Conservation (phyloP, 2,888 invertebrate genomes). For the Augiades crinisus region DNA sequence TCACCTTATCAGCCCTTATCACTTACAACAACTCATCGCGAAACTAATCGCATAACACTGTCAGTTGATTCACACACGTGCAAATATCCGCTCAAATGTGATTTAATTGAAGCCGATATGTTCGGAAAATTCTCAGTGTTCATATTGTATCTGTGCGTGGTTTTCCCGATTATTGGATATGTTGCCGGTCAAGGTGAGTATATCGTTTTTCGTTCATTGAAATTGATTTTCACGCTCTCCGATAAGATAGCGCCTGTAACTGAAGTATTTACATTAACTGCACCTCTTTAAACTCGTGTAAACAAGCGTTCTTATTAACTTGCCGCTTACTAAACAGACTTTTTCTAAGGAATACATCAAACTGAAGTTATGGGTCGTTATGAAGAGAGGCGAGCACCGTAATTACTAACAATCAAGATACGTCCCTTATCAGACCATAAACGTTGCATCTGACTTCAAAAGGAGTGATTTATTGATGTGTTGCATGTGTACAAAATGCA, state of each 20-base stretch:
- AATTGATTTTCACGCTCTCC: constrained; percentile 30
- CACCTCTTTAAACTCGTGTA: neutral
- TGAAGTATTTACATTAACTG: neutral
- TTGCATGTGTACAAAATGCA: constrained; percentile 35
- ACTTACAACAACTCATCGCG: constrained; percentile 61
- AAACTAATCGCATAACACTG: constrained; percentile 56
- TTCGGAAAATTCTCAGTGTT: constrained; percentile 45
- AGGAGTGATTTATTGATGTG: constrained; percentile 59
- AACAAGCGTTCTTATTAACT: constrained; percentile 10
- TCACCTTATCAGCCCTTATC: constrained; percentile 74
- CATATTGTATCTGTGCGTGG: constrained; percentile 47
- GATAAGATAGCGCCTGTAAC: constrained; percentile 27
- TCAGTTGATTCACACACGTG: constrained; percentile 54
- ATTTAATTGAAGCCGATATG: constrained; percentile 53
- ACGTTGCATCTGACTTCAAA: constrained; percentile 58
- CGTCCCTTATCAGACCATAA: constrained; percentile 59
- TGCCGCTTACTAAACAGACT: neutral
- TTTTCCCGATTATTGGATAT: constrained; percentile 48
- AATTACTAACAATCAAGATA: constrained; percentile 32
- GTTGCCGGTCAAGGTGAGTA: constrained; percentile 64
- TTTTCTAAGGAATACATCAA: constrained; percentile 4
- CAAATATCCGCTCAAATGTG: constrained; percentile 50
- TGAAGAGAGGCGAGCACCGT: constrained; percentile 27
- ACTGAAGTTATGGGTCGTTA: constrained; percentile 11
- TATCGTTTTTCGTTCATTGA: constrained; percentile 11